Evolutionary conservation across 2,113 vertebrate genomes (phyloP), one percentile per base, ranked within the genome.

Genomic region (Syngnathus scovelli): DNA sequence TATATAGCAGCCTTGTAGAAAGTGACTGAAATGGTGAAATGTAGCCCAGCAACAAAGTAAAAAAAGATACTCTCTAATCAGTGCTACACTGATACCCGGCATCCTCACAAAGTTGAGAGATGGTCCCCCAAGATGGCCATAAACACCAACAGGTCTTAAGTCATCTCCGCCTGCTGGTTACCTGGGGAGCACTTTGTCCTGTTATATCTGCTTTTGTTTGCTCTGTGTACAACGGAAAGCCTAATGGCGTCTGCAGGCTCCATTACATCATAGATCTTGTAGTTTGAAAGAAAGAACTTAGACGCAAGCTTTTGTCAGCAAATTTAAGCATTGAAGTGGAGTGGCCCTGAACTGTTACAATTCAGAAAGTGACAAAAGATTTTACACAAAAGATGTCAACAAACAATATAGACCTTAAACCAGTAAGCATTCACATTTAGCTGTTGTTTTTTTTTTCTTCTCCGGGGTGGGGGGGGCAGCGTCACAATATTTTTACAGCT

Each of bases 131-230:
- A 70, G 43, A 41, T 68, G 61, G 37, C 65, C 61, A 62, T 76
- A 72, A 79, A 88, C 41, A 66, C 56, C 48, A 70, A 68, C 77
- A 77, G 76, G 52, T 46, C 39, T 69, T 63, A 81, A 77, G 64
- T 71, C 70, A 70, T 61, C 65, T 72, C 51, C 21, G 56, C 70
- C 70, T 75, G 64, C 66, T 67, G 66, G 71, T 64, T 69, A 70
- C 65, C 74, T 52, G 21, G 58, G 66, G 61, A 76, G 64, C 11
- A 56, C 55, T 64, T 73, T 49, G 51, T 51, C 56, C 51, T 67
- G 61, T 71, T 69, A 75, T 62, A 71, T 82, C 70, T 69, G 58
- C 64, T 44, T 41, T 65, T 66, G 69, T 84, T 83, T 70, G 62
- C 54, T 72, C 38, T 63, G 66, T 78, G 51, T 43, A 9, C 39